Evolutionary conservation across 2,113 vertebrate species (phyloP), one percentile per base, ranked within the genome.

Genomic region (Mustela lutreola): DNA sequence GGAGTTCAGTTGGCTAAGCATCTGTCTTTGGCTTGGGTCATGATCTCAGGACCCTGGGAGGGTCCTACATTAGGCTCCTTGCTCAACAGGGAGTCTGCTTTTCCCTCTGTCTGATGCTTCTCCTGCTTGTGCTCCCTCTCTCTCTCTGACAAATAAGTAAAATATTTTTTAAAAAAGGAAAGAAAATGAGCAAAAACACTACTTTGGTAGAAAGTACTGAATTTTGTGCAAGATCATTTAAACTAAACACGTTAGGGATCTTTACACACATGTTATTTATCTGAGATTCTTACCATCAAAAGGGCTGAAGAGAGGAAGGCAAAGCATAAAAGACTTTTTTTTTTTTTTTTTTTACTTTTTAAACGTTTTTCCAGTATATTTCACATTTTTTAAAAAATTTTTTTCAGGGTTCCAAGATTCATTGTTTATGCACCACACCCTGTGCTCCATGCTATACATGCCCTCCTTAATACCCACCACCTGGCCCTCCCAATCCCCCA

Each of bases 181-280:
- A 89, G 50, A 85, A 95, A 92, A 56, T 48, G n/a, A 28, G n/a
- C 48, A n/a, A 78, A 71, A 87, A n/a, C 16, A 65, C 2, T 19
- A 33, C 12, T 88, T 65, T 63, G 21, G 1, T 36, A 79, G 67
- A 81, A 67, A 95, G 11, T 58, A 58, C 26, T 89, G 7, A n/a
- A 22, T 90, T 88, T 94, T 96, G 48, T 90, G 16, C 24, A 94
- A 95, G n/a, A 79, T 33, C 6, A 45, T 67, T 90, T 86, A 89
- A 83, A 90, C 36, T 53, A 82, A 84, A 84, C 11, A 18, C 60
- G 84, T 93, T 0, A n/a, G 36, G 28, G 83, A 82, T 26, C 26
- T 53, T 42, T 11, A 62, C 73, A 4, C 71, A 73, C 2, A 16
- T 0, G 11, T 73, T 91, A 73, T 22, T 4, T 89, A 42, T 42